Evolutionary conservation across 2,888 invertebrate genomes (phyloP).

Genomic region (Emmelina monodactyla): DNA sequence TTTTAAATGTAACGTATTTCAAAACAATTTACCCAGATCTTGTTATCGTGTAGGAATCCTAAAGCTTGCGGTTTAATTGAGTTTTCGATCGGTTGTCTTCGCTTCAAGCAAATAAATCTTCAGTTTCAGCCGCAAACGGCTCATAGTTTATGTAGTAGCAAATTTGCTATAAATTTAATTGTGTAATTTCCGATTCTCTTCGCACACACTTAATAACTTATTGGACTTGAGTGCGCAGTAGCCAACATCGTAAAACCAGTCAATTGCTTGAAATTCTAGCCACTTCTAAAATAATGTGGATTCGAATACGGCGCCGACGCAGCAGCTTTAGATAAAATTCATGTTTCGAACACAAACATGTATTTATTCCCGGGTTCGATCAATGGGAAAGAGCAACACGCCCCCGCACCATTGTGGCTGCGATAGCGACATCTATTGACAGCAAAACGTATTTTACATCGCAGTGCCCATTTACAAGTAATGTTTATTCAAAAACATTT

Average conservation of each 20-base stretch:
- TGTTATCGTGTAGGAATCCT: too few relatives aligned
- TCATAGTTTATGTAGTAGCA: too few relatives aligned
- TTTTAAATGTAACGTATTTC: too few relatives aligned
- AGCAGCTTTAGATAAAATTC: constrained; percentile 20
- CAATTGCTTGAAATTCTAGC: neutral
- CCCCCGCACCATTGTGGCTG: constrained; percentile 41
- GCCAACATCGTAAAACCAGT: neutral
- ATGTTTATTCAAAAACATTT: constrained; percentile 25
- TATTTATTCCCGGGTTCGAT: constrained; percentile 29
- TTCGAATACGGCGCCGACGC: constrained; percentile 2
- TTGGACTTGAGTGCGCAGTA: neutral
- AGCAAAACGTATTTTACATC: constrained; percentile 25
- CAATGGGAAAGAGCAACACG: constrained; percentile 18
- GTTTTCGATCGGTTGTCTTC: too few relatives aligned
- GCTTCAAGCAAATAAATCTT: too few relatives aligned
- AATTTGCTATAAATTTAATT: too few relatives aligned
- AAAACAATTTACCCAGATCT: too few relatives aligned
- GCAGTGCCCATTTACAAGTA: constrained; percentile 23
- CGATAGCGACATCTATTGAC: constrained; percentile 29
- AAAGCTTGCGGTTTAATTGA: too few relatives aligned
- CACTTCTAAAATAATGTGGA: neutral
- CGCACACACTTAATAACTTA: too few relatives aligned
- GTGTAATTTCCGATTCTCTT: too few relatives aligned
- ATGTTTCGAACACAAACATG: constrained; percentile 24
- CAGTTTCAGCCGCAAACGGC: too few relatives aligned